Base-by-base conservation (phyloP, 92 coral and sea anemone genomes). In the Epizoanthus rinbou region DNA sequence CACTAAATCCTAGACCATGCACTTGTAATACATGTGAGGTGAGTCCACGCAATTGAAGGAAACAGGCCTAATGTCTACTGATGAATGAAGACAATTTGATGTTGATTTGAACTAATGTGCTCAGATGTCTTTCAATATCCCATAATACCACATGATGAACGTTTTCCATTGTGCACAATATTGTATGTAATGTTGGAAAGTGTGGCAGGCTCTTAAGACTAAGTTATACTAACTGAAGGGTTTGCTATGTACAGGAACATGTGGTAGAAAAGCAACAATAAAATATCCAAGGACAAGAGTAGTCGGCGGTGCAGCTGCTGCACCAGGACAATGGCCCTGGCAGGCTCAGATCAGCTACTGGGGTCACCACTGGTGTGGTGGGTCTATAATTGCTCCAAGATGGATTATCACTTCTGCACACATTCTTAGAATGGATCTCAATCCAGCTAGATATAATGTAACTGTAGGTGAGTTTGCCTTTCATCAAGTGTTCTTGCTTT, bases 301-400 rank as follows among this genome's bases (percentile, higher is more conserved):
- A 24, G 93, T 89, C 0, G 91, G 93, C 58, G 98, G 98, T 57
- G 76, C 81, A 28, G 58, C 86, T 13, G 86, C 98, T 58, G 75
- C 64, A 22, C 87, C 88, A n/a, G 98, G 98, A 22, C 90, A 86
- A 33, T 93, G 98, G 98, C 98, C 98, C n/a, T 93, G 98, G 98
- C 98, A 93, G 84, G 98, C 90, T 1, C 95, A 89, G 78, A 64
- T 93, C 14, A 94, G 91, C 35, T 86, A 87, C 75, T 66, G 68
- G 71, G 91, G 79, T 24, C 91, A 80, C 24, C 98, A 93, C 75
- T 69, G 88, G 66, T 93, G 95, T 45, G 98, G 94, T 18, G 98
- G 91, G 15, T 83, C 98, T 23, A 87, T 93, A 52, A 62, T 93
- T 9, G 79, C 67, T 21, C 85, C 81, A 33, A 71, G 23, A 39